Percentiles rank a stretch among this genome's conserved stretches.
Conservation (phyloP, 2,888 invertebrate genomes). For the Physocephala rufipes region DNA sequence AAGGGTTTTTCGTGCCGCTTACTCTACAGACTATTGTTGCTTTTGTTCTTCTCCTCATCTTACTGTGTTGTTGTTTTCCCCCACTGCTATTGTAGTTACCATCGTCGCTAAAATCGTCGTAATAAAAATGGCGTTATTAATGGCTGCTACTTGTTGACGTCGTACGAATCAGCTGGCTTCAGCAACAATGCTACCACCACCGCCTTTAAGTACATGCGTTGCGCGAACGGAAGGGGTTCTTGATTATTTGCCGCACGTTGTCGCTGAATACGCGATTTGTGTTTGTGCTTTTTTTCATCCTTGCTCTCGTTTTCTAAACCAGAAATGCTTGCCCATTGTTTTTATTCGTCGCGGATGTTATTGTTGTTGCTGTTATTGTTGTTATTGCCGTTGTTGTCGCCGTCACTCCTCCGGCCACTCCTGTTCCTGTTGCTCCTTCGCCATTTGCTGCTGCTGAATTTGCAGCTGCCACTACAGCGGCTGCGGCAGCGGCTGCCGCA, state of each 20-base stretch:
- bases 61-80: slow-evolving; percentile 14
- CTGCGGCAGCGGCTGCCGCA: slow-evolving; percentile 45
- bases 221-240: slow-evolving; percentile 28
- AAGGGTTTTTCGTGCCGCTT: slow-evolving; percentile 35
- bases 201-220: slow-evolving; percentile 16
- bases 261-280: slow-evolving; percentile 13
- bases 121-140: slow-evolving; percentile 43
- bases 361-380: slow-evolving; percentile 44
- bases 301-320: slow-evolving; percentile 60
- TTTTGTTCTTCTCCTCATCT: not conserved
- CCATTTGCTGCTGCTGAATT: slow-evolving; percentile 42
- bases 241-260: slow-evolving; percentile 13
- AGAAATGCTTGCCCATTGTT: slow-evolving; percentile 63
- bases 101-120: slow-evolving; percentile 30
- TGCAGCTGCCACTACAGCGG: slow-evolving; percentile 48
- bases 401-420: slow-evolving; percentile 44
- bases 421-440: slow-evolving; percentile 41
- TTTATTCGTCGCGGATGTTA: slow-evolving; percentile 48
- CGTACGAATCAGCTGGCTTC: not conserved
- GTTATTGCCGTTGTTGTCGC: slow-evolving; percentile 37
- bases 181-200: not conserved
- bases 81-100: slow-evolving; percentile 16
- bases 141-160: slow-evolving; percentile 42
- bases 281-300: not conserved
- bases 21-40: not conserved